Percentiles rank a stretch among this genome's conserved stretches.
Evolutionary conservation across 2,113 vertebrate species (phyloP).

Genomic region (Hemichromis elongatus): DNA sequence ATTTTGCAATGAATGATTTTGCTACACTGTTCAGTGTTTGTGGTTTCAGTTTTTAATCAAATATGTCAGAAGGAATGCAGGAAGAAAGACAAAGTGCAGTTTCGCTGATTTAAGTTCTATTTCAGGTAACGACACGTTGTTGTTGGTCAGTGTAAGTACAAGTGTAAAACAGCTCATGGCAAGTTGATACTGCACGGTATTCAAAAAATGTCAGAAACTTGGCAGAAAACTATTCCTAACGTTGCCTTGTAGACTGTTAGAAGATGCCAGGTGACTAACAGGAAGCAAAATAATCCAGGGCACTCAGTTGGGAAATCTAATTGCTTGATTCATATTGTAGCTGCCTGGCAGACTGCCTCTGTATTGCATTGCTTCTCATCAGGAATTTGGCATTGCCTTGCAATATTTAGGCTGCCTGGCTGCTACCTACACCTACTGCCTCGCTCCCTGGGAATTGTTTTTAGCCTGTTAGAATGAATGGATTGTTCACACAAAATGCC

Average conservation of each 20-base stretch:
- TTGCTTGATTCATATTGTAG: neutral
- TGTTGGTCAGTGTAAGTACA: neutral
- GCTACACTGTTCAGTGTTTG: accelerated
- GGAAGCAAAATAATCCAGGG: neutral
- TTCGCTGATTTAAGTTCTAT: neutral
- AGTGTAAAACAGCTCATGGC: neutral
- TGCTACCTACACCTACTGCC: neutral
- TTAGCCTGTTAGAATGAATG: neutral
- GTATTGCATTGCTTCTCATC: constrained; percentile 14
- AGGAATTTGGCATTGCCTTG: constrained; percentile 13
- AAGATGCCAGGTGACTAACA: constrained; percentile 13
- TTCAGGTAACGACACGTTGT: neutral
- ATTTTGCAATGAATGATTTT: neutral
- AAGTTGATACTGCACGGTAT: neutral
- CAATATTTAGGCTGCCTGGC: neutral
- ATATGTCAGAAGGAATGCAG: neutral
- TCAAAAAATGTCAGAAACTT: neutral
- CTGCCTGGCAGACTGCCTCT: constrained; percentile 17
- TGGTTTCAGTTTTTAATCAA: neutral
- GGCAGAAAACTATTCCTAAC: neutral
- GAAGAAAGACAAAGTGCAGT: neutral
- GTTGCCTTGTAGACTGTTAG: neutral
- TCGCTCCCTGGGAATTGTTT: neutral
- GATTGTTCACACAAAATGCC: neutral
- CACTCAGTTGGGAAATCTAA: constrained; percentile 16